Conservation (phyloP, 2,113 vertebrate genomes). For the Benitochromis conjunctus region DNA sequence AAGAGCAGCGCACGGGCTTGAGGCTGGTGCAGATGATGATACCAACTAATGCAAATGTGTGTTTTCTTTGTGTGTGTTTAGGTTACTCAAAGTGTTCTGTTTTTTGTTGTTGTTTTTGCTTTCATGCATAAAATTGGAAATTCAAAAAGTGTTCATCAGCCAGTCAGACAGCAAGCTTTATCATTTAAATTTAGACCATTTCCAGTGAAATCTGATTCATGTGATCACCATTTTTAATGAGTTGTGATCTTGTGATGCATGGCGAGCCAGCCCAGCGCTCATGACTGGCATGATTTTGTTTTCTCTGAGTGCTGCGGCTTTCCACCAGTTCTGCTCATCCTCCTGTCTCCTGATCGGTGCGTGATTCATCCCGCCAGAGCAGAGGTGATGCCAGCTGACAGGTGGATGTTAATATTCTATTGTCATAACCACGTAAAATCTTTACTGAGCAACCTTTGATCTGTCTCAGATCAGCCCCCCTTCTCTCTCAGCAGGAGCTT, state of each 20-base stretch:
- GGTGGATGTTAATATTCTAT: constrained; percentile 24
- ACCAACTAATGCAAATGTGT: neutral
- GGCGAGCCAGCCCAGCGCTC: neutral
- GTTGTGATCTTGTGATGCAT: neutral
- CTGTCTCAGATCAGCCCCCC: neutral
- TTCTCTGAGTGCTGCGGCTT: neutral
- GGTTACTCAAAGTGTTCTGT: neutral
- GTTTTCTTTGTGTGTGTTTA: neutral
- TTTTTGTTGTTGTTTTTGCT: neutral
- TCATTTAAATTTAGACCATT: neutral
- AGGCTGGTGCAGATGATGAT: neutral
- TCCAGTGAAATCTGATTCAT: neutral
- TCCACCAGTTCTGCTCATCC: neutral
- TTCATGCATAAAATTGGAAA: neutral
- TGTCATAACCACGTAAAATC: neutral
- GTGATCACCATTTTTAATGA: neutral
- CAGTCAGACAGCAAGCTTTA: neutral
- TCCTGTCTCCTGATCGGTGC: neutral
- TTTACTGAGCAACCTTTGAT: neutral
- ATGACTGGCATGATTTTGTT: constrained; percentile 15
- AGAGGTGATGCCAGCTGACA: constrained; percentile 5
- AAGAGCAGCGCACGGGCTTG: constrained; percentile 2
- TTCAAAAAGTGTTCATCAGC: neutral
- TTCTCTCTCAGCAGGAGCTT: neutral
- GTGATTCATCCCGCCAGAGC: neutral